Evolutionary conservation across 1,140 invertebrate genomes (phyloP).

Genomic region (Anastrepha ludens): DNA sequence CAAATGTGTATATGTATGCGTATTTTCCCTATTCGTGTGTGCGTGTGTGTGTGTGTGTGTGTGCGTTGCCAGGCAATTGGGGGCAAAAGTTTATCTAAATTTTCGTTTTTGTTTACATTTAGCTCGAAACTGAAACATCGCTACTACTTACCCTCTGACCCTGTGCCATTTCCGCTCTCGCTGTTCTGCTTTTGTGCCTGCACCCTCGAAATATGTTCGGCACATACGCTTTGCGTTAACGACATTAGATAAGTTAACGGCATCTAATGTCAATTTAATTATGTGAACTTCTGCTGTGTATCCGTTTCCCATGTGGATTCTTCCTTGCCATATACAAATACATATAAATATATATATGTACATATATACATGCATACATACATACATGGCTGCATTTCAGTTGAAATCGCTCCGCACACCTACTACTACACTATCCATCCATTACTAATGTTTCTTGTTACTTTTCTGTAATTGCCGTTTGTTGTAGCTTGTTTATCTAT

Average conservation of each 20-base stretch:
- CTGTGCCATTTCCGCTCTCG: not conserved
- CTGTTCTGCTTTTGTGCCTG: not conserved
- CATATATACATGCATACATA: not conserved
- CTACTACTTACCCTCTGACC: not conserved
- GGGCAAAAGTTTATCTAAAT: constrained; percentile 47
- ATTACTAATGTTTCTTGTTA: not conserved
- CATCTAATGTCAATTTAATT: constrained; percentile 68
- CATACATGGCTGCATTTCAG: not conserved
- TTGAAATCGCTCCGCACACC: not conserved
- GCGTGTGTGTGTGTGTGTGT: not conserved
- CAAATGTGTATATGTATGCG: too few species aligned
- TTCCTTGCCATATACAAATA: too few species aligned
- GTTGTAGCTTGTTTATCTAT: constrained; percentile 21
- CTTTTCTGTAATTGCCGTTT: constrained; percentile 9
- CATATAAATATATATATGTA: not conserved
- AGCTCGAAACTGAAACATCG: not conserved
- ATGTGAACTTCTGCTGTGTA: constrained; percentile 59
- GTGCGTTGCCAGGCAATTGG: not conserved
- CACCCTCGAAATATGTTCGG: not conserved
- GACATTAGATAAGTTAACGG: constrained; percentile 65
- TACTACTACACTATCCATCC: not conserved
- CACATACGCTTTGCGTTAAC: constrained; percentile 60
- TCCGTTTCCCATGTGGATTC: constrained; percentile 22
- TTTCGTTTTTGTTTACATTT: constrained; percentile 36
- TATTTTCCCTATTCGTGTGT: too few species aligned